phyloP scores from a whole-genome alignment of 2,113 vertebrate species.

The Lonchura striata region DNA sequence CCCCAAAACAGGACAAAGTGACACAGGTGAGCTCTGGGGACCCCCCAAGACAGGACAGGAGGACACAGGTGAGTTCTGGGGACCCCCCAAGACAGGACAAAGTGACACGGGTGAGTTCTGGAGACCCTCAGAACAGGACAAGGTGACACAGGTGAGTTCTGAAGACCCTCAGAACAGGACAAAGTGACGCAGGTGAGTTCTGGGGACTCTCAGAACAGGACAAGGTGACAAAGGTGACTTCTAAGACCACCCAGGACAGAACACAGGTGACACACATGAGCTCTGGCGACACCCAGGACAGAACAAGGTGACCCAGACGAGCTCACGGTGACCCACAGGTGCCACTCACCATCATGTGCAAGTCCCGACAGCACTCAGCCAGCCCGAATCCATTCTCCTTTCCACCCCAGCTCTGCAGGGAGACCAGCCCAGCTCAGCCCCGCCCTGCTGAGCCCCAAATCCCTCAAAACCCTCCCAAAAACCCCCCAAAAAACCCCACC shows the following conservation, averaged over 20 bases:
- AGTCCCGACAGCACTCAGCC: conserved; percentile 94
- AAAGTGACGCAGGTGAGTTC: no score
- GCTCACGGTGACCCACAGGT: background rate
- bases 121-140: background rate
- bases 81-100: no score
- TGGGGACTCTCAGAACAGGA: background rate
- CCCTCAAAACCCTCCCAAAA: background rate
- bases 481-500: background rate
- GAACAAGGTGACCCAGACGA: accelerated
- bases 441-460: background rate
- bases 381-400: conserved; percentile 97
- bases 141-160: no score
- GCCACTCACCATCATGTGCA: conserved; percentile 84
- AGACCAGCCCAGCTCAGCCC: background rate
- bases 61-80: no score
- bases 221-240: background rate
- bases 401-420: conserved; percentile 90
- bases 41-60: accelerated
- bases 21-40: no score
- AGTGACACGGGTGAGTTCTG: background rate
- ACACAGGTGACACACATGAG: background rate
- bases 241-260: no score
- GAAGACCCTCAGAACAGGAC: no score
- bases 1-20: no score
- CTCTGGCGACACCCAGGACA: accelerated